These are phyloP conservation scores for Drosophila suboccidentalis DNA, from an alignment of 2,888 invertebrate genomes.

Conservation along the genomic window DNA sequence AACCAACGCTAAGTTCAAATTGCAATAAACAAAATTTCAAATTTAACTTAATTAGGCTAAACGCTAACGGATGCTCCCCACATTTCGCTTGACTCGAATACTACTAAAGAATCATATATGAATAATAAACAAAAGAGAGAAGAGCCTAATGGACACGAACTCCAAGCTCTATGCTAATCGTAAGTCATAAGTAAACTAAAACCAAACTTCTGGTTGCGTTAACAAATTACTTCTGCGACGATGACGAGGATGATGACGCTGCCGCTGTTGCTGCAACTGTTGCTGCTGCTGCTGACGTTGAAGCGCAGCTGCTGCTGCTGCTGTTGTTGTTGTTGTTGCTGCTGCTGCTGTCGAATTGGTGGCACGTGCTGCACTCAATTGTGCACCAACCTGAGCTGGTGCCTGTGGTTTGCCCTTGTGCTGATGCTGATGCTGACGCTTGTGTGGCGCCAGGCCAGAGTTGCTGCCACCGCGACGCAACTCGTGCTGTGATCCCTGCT, in stretches of 20 bases:
- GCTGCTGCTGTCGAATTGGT: slow-evolving; percentile 43
- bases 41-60: slow-evolving; percentile 71
- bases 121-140: slow-evolving; percentile 70
- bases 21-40: slow-evolving; percentile 71
- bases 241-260: slow-evolving; percentile 58
- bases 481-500: slow-evolving; percentile 82
- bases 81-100: slow-evolving; percentile 66
- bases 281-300: slow-evolving; percentile 34
- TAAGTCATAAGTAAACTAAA: slow-evolving; percentile 66
- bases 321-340: slow-evolving; percentile 32
- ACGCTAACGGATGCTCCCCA: slow-evolving; percentile 67
- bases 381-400: slow-evolving; percentile 61
- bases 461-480: slow-evolving; percentile 83
- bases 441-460: slow-evolving; percentile 77
- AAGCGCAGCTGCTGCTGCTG: slow-evolving; percentile 28
- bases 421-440: slow-evolving; percentile 65
- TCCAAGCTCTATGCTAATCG: slow-evolving; percentile 36
- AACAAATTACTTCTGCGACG: slow-evolving; percentile 67
- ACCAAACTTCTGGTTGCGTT: slow-evolving; percentile 44
- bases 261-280: slow-evolving; percentile 24
- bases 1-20: slow-evolving; percentile 66
- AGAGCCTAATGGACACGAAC: slow-evolving; percentile 34
- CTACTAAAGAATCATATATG: slow-evolving; percentile 60
- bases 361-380: slow-evolving; percentile 62
- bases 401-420: slow-evolving; percentile 67